Percentiles rank a stretch among this genome's conserved stretches.
These are phyloP conservation scores for Onychostoma macrolepis DNA, from an alignment of 2,113 vertebrate genomes.

Conservation along the genomic window DNA sequence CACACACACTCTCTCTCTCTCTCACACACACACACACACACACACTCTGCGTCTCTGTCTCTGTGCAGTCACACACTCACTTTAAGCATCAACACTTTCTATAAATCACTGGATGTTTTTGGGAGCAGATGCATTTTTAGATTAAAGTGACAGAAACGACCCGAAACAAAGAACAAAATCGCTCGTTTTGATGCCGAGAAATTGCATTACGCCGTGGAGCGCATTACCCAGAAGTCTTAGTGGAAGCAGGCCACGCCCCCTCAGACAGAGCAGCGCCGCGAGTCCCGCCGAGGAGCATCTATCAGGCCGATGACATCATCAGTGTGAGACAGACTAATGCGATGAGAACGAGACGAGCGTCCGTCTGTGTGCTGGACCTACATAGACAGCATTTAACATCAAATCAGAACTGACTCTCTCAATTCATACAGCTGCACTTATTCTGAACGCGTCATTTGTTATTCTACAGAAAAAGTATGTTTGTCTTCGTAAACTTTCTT, in stretches of 20 bases:
- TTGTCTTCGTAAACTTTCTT: background rate
- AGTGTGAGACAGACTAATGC: constrained; percentile 17
- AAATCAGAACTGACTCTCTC: background rate
- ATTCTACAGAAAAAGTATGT: background rate
- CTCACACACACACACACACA: background rate
- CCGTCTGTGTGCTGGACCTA: background rate
- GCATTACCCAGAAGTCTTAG: constrained; percentile 53
- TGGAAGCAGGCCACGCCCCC: constrained; percentile 42
- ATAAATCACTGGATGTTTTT: constrained; percentile 27
- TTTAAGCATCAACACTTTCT: constrained; percentile 37
- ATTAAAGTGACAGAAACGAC: constrained; percentile 41
- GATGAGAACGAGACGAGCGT: background rate
- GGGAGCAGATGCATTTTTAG: constrained; percentile 41
- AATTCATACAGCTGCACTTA: no score
- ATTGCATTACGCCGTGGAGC: constrained; percentile 49
- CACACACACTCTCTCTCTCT: background rate
- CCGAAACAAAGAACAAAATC: constrained; percentile 39
- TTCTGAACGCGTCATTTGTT: background rate
- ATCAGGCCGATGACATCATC: constrained; percentile 41
- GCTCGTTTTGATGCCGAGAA: constrained; percentile 36
- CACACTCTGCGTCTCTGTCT: background rate
- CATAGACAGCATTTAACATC: background rate
- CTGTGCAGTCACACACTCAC: constrained; percentile 21
- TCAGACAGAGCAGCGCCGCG: constrained; percentile 55
- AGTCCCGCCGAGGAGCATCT: constrained; percentile 35